Percentiles rank a stretch among this genome's conserved stretches.
These are phyloP conservation scores for Lasioglossum baleicum DNA, from an alignment of 1,140 invertebrate species.

Conservation along the genomic window DNA sequence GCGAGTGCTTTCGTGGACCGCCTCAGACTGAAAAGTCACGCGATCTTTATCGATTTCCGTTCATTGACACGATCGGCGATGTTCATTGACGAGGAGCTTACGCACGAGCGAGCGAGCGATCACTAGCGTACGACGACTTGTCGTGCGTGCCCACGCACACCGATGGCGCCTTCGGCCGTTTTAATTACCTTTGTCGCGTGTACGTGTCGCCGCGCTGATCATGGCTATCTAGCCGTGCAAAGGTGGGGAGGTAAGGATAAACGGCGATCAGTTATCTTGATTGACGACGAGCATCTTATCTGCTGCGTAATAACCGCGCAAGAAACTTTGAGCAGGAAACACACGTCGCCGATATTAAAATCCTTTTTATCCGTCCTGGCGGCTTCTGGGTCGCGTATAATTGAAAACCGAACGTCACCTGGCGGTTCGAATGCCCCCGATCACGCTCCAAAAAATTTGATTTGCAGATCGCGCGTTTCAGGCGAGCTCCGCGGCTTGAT, in stretches of 20 bases:
- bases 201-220: conserved; percentile 15
- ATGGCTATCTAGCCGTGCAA: neutral
- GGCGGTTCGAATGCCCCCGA: no score
- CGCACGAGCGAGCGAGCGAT: conserved; percentile 14
- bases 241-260: neutral
- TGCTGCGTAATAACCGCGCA: neutral
- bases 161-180: conserved; percentile 4
- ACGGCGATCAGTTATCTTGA: neutral
- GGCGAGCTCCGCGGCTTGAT: no score
- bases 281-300: neutral
- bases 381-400: no score
- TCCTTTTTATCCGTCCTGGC: no score
- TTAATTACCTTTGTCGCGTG: conserved; percentile 23
- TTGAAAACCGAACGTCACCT: no score
- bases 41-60: neutral
- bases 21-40: no score
- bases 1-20: no score
- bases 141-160: conserved; percentile 30
- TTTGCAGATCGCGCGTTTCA: no score
- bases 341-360: neutral
- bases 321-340: neutral
- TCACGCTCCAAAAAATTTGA: no score
- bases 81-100: conserved; percentile 12
- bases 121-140: conserved; percentile 2
- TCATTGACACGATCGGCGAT: conserved; percentile 3